These are phyloP conservation scores for Phalacrocorax brasilianus DNA, from an alignment of 2,113 vertebrate species.

Conservation along the genomic window DNA sequence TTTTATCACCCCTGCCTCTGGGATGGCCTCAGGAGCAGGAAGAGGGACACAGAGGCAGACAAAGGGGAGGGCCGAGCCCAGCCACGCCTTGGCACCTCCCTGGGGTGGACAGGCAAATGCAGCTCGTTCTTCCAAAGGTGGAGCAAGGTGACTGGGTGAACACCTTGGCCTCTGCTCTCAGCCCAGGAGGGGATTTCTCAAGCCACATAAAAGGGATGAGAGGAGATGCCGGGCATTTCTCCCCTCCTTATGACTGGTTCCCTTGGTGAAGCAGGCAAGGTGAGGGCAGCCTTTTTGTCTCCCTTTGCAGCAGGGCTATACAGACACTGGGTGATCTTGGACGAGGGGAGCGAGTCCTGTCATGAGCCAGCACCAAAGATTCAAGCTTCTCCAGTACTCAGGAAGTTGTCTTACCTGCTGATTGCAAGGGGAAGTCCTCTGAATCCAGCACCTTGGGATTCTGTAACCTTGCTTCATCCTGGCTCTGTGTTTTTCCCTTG, in stretches of 20 bases:
- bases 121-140: rapidly evolving
- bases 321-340: background rate
- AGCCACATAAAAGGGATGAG: background rate
- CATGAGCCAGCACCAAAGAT: background rate
- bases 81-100: background rate
- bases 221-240: rapidly evolving
- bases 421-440: background rate
- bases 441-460: background rate
- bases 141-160: background rate
- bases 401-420: background rate
- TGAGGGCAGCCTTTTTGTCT: rapidly evolving
- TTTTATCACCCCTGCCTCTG: background rate
- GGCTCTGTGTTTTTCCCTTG: background rate
- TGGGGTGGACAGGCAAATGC: background rate
- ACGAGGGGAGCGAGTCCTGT: rapidly evolving
- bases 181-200: background rate
- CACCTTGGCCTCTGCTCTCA: background rate
- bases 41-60: background rate
- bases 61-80: background rate
- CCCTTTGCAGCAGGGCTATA: background rate
- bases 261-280: background rate
- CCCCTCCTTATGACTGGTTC: background rate
- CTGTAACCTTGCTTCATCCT: background rate
- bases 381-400: background rate
- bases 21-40: background rate